phyloP scores from a whole-genome alignment of 2,888 invertebrate genomes.

The Mycogona germanica region DNA sequence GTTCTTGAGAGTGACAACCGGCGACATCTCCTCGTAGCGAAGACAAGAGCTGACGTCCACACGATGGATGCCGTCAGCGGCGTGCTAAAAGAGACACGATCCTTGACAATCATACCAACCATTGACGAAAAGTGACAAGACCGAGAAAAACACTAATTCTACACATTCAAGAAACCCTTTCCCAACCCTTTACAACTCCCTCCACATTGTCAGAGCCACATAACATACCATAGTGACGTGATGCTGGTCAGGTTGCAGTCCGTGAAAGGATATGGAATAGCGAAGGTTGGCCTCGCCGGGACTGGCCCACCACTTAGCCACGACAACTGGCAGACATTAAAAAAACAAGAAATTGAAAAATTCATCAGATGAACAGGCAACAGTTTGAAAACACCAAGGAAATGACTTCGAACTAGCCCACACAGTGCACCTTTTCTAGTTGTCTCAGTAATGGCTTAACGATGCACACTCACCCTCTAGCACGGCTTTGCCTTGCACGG shows the following conservation, averaged over 20 bases:
- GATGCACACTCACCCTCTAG: too few species aligned
- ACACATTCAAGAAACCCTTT: too few species aligned
- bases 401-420: too few species aligned
- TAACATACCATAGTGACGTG: slow-evolving; percentile 49
- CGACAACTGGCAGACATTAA: too few species aligned
- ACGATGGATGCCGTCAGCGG: slow-evolving; percentile 58
- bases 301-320: slow-evolving; percentile 94
- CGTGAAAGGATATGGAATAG: slow-evolving; percentile 69
- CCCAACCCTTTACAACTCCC: too few species aligned
- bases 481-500: background rate
- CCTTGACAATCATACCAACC: slow-evolving; percentile 1
- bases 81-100: slow-evolving; percentile 42
- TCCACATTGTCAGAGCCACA: too few species aligned
- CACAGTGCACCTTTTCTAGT: too few species aligned
- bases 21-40: slow-evolving; percentile 65
- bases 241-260: slow-evolving; percentile 53
- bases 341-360: too few species aligned
- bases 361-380: too few species aligned
- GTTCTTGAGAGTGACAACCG: slow-evolving; percentile 58
- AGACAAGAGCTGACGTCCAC: slow-evolving; percentile 54
- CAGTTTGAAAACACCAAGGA: too few species aligned
- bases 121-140: background rate
- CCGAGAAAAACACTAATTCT: slow-evolving; percentile 17
- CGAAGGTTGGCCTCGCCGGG: slow-evolving; percentile 60
- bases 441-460: too few species aligned